phyloP scores from a whole-genome alignment of 2,113 vertebrate species.

The Neolamprologus falcicula region DNA sequence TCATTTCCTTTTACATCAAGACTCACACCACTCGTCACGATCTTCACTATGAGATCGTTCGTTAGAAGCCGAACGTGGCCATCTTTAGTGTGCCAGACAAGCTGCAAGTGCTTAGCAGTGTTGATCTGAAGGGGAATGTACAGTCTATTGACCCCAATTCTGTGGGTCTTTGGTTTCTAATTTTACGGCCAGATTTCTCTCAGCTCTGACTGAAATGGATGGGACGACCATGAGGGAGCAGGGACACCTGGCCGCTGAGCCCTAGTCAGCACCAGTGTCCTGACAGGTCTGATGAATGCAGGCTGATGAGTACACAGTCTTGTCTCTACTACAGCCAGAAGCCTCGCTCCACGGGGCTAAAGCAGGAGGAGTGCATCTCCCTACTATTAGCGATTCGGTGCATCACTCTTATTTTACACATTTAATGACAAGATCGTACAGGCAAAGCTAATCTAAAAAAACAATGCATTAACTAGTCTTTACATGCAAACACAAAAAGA shows the following conservation, averaged over 20 bases:
- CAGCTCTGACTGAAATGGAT: constrained; percentile 29
- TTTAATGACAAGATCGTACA: not conserved
- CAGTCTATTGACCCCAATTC: constrained; percentile 47
- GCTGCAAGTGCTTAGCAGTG: not conserved
- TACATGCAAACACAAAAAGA: not conserved
- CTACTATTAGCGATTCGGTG: not conserved
- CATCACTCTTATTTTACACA: not conserved
- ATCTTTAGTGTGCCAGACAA: not conserved
- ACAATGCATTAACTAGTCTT: not conserved
- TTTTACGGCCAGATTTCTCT: constrained; percentile 36
- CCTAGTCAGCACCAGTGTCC: constrained; percentile 30
- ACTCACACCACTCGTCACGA: not conserved
- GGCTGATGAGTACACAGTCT: constrained; percentile 6
- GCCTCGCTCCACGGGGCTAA: not conserved
- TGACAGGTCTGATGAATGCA: constrained; percentile 48
- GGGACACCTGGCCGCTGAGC: constrained; percentile 44
- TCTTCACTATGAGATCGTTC: not conserved
- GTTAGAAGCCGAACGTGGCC: not conserved
- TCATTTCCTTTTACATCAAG: not conserved
- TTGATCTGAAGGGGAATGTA: not conserved
- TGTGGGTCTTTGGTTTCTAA: constrained; percentile 26
- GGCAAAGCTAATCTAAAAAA: not conserved
- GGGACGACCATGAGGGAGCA: constrained; percentile 6
- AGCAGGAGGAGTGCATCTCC: not conserved
- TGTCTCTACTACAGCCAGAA: not conserved